Percentiles rank a stretch among this genome's conserved stretches.
Evolutionary conservation across 2,113 vertebrate genomes (phyloP).

Genomic region (Dipodomys ordii): DNA sequence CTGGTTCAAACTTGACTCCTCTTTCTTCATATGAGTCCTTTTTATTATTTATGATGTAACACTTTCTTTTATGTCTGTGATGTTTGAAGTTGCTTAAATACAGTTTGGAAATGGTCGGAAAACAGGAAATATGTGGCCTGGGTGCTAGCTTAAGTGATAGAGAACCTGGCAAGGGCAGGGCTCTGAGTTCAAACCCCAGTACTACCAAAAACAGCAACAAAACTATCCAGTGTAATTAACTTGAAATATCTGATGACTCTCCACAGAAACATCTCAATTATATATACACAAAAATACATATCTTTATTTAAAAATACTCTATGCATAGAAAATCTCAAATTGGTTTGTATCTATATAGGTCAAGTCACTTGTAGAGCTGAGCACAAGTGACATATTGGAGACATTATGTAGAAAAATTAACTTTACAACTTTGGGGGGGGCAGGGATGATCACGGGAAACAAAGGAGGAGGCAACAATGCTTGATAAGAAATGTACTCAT

Average conservation of each 20-base stretch:
- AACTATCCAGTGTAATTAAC: background rate
- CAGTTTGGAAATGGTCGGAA: background rate
- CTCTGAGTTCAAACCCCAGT: no score
- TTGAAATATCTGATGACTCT: background rate
- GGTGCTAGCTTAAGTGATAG: no score
- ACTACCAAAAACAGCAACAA: no score
- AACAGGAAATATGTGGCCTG: background rate
- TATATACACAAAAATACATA: background rate
- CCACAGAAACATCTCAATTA: slow-evolving; percentile 15
- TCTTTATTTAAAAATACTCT: background rate
- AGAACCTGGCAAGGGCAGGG: no score
- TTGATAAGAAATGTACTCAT: no score
- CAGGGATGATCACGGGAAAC: no score
- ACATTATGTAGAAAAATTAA: background rate
- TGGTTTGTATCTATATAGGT: background rate
- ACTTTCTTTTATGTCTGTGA: background rate
- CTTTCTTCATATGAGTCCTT: background rate
- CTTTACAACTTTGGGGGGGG: no score
- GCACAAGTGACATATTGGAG: background rate
- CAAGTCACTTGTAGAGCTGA: background rate
- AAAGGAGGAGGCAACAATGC: no score
- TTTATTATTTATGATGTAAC: background rate
- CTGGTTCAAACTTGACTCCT: background rate
- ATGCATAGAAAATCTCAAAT: slow-evolving; percentile 18
- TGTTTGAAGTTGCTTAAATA: background rate